A percentile compares a stretch with the other conserved stretches of the same genome.
These are phyloP conservation scores for Syngnathus acus DNA, from an alignment of 2,797 vertebrate species.

Conservation along the genomic window DNA sequence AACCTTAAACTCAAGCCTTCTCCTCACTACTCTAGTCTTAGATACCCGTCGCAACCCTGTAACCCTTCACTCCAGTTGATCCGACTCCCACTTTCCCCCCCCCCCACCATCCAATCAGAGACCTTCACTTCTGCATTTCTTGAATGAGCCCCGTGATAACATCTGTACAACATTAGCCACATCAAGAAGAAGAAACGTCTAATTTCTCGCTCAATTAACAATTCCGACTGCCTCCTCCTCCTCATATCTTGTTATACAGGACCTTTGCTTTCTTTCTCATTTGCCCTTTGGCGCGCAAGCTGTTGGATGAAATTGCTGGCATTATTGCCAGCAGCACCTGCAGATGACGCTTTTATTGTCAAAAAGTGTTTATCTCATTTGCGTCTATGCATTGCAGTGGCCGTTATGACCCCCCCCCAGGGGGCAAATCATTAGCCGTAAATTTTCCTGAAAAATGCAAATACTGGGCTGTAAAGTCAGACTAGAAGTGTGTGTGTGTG, in stretches of 20 bases:
- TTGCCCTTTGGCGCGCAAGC: neutral
- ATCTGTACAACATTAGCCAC: neutral
- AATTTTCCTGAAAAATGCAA: neutral
- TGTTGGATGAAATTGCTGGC: neutral
- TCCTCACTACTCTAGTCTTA: neutral
- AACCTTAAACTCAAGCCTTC: neutral
- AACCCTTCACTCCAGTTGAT: neutral
- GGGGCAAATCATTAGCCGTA: neutral
- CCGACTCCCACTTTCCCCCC: neutral
- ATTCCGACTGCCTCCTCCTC: neutral
- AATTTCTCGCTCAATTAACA: neutral
- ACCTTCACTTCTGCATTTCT: neutral
- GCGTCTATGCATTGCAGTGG: neutral
- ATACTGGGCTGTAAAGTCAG: neutral
- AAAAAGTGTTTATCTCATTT: constrained; percentile 5
- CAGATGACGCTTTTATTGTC: neutral
- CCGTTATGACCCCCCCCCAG: neutral
- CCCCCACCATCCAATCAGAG: neutral
- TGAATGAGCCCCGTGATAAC: neutral
- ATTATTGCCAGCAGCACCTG: neutral
- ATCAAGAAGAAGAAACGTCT: neutral
- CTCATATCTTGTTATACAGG: neutral
- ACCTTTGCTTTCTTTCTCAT: neutral
- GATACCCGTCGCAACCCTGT: neutral
- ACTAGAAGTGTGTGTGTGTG: neutral